phyloP scores from a whole-genome alignment of 1,140 invertebrate species.

The Caerostris darwini region DNA sequence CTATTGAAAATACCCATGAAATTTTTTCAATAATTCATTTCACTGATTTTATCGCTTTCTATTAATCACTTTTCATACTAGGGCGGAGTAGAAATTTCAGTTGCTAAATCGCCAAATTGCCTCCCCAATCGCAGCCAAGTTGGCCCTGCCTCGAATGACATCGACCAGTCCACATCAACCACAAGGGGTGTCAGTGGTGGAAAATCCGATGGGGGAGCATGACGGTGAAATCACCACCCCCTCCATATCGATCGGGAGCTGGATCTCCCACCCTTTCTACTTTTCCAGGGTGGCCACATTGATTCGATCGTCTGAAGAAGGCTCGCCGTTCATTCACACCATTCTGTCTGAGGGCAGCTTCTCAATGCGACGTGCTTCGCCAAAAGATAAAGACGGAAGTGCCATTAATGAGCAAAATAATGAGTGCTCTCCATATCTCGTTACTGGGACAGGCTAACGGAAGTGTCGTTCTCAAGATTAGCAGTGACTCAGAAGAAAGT shows the following conservation, averaged over 20 bases:
- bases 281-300: constrained; percentile 29
- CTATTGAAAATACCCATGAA: too few species aligned
- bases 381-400: not conserved
- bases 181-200: constrained; percentile 31
- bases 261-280: not conserved
- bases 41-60: too few species aligned
- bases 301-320: constrained; percentile 51
- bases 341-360: not conserved
- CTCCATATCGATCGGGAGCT: constrained; percentile 41
- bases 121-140: not conserved
- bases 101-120: not conserved
- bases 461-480: not conserved
- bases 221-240: constrained; percentile 5
- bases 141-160: not conserved
- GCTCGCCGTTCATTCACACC: constrained; percentile 62
- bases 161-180: constrained; percentile 8
- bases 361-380: not conserved
- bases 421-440: not conserved
- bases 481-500: not conserved
- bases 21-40: too few species aligned
- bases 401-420: not conserved
- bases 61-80: too few species aligned
- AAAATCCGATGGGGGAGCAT: constrained; percentile 44
- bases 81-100: not conserved
- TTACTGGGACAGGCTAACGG: not conserved